Evolutionary conservation across 2,888 invertebrate genomes (phyloP).

Genomic region (Poecilus cupreus): DNA sequence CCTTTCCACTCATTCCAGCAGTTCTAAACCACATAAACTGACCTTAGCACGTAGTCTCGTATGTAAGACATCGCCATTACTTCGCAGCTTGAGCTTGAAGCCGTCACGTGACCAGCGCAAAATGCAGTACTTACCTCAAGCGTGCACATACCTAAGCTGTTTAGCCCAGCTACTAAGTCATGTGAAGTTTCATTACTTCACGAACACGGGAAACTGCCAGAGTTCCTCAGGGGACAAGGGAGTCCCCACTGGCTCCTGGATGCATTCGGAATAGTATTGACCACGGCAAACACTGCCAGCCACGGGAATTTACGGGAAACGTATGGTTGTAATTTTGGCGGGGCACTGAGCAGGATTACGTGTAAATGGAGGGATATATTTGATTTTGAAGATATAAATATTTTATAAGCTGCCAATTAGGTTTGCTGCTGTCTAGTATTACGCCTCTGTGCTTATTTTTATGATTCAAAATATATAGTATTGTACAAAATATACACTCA

Average conservation of each 20-base stretch:
- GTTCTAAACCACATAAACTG: background rate
- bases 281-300: background rate
- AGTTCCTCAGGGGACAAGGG: background rate
- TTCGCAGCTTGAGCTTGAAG: no score
- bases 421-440: no score
- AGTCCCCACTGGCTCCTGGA: background rate
- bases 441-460: no score
- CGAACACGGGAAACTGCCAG: background rate
- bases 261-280: background rate
- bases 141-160: slow-evolving; percentile 14
- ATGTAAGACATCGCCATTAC: background rate
- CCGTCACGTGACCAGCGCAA: no score
- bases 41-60: background rate
- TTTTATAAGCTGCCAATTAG: no score
- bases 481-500: no score
- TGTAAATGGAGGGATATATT: background rate
- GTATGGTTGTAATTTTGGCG: slow-evolving; percentile 10
- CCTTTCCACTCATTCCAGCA: background rate
- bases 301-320: background rate
- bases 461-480: no score
- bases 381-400: background rate
- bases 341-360: background rate
- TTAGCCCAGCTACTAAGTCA: slow-evolving; percentile 37
- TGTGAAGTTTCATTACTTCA: slow-evolving; percentile 41
- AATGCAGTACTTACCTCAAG: background rate